Evolutionary conservation across 1,140 invertebrate species (phyloP).

Genomic region (Drosophila ogumai): DNA sequence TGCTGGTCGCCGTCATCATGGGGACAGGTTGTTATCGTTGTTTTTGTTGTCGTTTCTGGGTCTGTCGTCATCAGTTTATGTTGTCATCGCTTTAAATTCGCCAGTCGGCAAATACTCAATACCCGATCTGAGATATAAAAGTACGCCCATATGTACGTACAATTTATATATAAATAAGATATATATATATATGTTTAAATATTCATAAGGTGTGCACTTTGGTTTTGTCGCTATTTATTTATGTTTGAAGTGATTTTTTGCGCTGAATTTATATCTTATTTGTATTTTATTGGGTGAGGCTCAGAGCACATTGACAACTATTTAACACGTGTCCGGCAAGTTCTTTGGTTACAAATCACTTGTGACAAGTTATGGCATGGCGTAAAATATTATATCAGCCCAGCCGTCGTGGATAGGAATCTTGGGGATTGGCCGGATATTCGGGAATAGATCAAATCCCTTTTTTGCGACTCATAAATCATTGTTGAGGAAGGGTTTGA

Average conservation of each 20-base stretch:
- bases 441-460: slow-evolving; percentile 32
- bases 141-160: slow-evolving; percentile 20
- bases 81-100: slow-evolving; percentile 80
- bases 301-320: slow-evolving; percentile 45
- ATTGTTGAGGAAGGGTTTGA: slow-evolving; percentile 34
- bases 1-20: slow-evolving; percentile 67
- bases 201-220: slow-evolving; percentile 81
- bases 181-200: slow-evolving; percentile 63
- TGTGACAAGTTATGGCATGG: slow-evolving; percentile 43
- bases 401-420: slow-evolving; percentile 26
- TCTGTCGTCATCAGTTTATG: slow-evolving; percentile 81
- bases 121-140: slow-evolving; percentile 31
- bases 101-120: slow-evolving; percentile 40
- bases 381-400: slow-evolving; percentile 41
- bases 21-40: slow-evolving; percentile 43
- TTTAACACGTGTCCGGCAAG: slow-evolving; percentile 51
- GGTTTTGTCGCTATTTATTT: slow-evolving; percentile 74
- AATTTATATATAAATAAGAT: slow-evolving; percentile 57
- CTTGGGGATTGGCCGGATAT: slow-evolving; percentile 19
- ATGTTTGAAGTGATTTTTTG: slow-evolving; percentile 50
- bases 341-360: slow-evolving; percentile 57
- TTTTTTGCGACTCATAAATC: slow-evolving; percentile 33
- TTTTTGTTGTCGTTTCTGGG: slow-evolving; percentile 35
- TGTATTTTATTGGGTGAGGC: slow-evolving; percentile 63
- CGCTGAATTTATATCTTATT: slow-evolving; percentile 36